phyloP scores from a whole-genome alignment of 2,888 invertebrate genomes.

The Blera fallax region DNA sequence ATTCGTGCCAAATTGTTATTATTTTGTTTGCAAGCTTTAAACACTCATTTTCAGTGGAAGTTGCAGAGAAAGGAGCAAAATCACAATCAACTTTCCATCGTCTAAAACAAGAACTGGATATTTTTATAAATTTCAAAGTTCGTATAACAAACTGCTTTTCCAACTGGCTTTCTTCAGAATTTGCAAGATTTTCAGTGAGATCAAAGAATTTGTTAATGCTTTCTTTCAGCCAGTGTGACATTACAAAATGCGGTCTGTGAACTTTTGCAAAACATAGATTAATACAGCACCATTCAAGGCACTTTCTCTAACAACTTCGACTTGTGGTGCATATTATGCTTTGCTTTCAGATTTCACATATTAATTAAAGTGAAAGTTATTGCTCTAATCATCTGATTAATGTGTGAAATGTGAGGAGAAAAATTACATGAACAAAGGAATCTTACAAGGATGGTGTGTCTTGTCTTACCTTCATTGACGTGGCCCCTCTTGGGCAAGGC shows the following conservation, averaged over 20 bases:
- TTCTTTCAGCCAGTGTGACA: neutral
- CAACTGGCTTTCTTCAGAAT: no score
- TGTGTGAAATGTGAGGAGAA: neutral
- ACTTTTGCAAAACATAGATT: neutral
- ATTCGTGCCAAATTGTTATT: no score
- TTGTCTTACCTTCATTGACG: slow-evolving; percentile 85
- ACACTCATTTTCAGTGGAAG: no score
- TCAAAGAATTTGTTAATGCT: neutral
- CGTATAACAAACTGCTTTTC: no score
- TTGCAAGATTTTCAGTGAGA: no score
- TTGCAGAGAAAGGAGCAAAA: no score
- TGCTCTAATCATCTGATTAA: neutral
- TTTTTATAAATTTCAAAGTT: no score
- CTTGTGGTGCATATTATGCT: neutral
- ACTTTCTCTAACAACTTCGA: slow-evolving; percentile 31
- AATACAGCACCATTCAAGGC: slow-evolving; percentile 2
- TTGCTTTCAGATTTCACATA: slow-evolving; percentile 9
- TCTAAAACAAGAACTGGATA: no score
- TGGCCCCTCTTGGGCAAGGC: slow-evolving; percentile 86
- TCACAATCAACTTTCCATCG: no score
- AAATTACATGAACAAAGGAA: slow-evolving; percentile 47
- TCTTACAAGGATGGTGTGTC: neutral
- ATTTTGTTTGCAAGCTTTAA: no score
- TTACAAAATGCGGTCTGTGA: neutral
- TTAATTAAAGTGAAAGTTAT: slow-evolving; percentile 44